A percentile compares a stretch with the other conserved stretches of the same genome.
phyloP scores from a whole-genome alignment of 2,888 invertebrate species.

The Lasioglossum oenotherae region DNA sequence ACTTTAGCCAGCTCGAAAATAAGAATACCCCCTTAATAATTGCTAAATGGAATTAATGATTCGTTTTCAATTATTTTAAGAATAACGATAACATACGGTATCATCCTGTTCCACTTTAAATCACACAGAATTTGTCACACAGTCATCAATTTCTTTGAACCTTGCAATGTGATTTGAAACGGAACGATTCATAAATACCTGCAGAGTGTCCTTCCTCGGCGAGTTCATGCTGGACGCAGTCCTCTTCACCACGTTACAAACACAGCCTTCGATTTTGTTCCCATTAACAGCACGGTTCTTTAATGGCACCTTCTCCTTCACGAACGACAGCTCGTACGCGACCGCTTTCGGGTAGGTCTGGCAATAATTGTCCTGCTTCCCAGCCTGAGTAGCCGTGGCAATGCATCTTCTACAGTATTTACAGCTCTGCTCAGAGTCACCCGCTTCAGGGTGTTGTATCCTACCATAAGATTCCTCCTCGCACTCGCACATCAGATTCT shows the following conservation, averaged over 20 bases:
- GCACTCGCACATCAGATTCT: constrained; percentile 66
- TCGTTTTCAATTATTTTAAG: not conserved
- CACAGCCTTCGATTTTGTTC: constrained; percentile 64
- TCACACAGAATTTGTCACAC: not conserved
- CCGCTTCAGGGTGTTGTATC: constrained; percentile 33
- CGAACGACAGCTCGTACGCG: constrained; percentile 84
- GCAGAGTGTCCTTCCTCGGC: constrained; percentile 70
- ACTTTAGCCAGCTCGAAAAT: not conserved
- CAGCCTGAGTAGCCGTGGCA: constrained; percentile 71
- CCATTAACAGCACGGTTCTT: constrained; percentile 52
- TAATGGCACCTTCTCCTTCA: constrained; percentile 65
- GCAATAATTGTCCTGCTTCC: constrained; percentile 74
- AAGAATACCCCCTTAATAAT: too few relatives aligned
- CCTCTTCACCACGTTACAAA: constrained; percentile 68
- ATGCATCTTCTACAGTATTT: constrained; percentile 79
- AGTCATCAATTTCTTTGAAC: not conserved
- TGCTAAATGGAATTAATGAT: too few relatives aligned
- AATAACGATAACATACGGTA: not conserved
- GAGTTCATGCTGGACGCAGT: constrained; percentile 39
- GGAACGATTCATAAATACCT: constrained; percentile 59
- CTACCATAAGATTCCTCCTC: constrained; percentile 56
- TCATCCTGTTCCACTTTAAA: not conserved
- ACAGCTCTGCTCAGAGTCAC: constrained; percentile 55
- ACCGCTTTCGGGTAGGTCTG: constrained; percentile 82
- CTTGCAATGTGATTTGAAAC: not conserved